These are phyloP conservation scores for Patella caerulea DNA, from an alignment of 2,888 invertebrate species.

Conservation along the genomic window DNA sequence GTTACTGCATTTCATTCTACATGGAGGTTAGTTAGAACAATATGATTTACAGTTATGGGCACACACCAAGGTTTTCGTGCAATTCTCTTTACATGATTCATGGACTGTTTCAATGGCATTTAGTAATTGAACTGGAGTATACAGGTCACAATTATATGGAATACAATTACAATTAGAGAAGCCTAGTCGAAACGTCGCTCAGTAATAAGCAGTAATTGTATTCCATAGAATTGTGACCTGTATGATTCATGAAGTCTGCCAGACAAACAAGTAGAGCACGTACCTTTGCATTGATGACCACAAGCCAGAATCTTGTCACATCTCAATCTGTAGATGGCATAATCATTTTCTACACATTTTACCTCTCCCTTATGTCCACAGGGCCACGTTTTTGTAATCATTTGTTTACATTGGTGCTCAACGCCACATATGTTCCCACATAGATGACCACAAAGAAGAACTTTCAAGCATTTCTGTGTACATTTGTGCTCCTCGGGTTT, in stretches of 20 bases:
- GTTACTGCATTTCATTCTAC: constrained; percentile 35
- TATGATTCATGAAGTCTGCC: constrained; percentile 28
- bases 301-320: constrained; percentile 70
- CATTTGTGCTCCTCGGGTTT: constrained; percentile 54
- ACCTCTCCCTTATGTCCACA: constrained; percentile 38
- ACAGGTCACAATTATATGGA: too few relatives aligned
- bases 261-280: constrained; percentile 70
- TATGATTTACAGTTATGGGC: constrained; percentile 18
- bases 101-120: too few relatives aligned
- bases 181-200: too few relatives aligned
- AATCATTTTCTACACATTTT: constrained; percentile 24
- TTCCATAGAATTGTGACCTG: too few relatives aligned
- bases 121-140: too few relatives aligned
- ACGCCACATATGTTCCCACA: constrained; percentile 44
- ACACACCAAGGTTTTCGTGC: constrained; percentile 22
- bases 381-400: constrained; percentile 40
- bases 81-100: constrained; percentile 23
- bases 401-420: constrained; percentile 28
- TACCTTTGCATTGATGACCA: constrained; percentile 75
- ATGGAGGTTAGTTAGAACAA: constrained; percentile 26
- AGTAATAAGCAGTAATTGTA: too few relatives aligned
- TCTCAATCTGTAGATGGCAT: constrained; percentile 46
- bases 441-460: constrained; percentile 56
- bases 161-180: too few relatives aligned
- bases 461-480: constrained; percentile 42